These are phyloP conservation scores for Clarias magur DNA, from an alignment of 2,113 vertebrate species.

Conservation along the genomic window DNA sequence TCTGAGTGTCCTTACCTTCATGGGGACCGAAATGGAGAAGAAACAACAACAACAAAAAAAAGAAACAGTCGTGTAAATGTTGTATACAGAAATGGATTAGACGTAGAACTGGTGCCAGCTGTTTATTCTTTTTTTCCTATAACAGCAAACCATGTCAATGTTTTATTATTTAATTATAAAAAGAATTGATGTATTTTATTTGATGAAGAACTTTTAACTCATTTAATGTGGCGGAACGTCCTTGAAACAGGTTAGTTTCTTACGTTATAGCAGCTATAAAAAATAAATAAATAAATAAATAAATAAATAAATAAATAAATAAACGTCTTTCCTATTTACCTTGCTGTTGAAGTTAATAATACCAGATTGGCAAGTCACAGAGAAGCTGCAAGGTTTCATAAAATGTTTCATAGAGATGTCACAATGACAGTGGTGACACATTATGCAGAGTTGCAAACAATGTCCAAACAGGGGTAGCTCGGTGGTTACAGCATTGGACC, in stretches of 20 bases:
- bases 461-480: too few species aligned
- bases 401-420: background rate
- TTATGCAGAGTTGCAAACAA: too few species aligned
- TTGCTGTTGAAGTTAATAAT: background rate
- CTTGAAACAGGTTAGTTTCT: background rate
- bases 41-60: too few species aligned
- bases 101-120: background rate
- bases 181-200: background rate
- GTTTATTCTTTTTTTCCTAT: background rate
- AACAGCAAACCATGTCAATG: background rate
- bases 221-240: background rate
- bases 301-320: too few species aligned
- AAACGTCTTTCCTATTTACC: background rate
- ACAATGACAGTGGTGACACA: too few species aligned
- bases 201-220: background rate
- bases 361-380: background rate
- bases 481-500: too few species aligned
- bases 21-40: background rate
- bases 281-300: too few species aligned
- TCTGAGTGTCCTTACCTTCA: background rate
- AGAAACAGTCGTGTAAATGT: background rate
- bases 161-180: background rate
- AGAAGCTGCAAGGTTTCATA: background rate
- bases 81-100: background rate
- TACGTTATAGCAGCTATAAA: background rate